Evolutionary conservation across 2,888 invertebrate genomes (phyloP).

Genomic region (Panzeria rudis): DNA sequence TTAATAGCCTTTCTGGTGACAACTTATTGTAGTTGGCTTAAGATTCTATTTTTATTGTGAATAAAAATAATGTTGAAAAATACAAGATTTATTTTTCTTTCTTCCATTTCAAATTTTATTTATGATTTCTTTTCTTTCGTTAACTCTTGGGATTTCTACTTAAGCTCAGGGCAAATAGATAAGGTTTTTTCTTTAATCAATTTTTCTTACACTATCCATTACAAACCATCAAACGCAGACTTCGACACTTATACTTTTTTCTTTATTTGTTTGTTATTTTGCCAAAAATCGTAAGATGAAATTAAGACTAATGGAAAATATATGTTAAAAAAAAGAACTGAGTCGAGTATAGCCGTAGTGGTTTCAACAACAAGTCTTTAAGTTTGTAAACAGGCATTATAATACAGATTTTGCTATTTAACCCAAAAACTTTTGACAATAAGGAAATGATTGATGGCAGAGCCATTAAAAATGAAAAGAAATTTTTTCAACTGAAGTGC

Average conservation of each 20-base stretch:
- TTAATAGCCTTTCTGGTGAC: no score
- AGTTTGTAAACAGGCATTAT: constrained; percentile 5
- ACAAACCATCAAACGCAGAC: constrained; percentile 18
- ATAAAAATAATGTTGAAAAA: not conserved
- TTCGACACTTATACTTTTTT: constrained; percentile 46
- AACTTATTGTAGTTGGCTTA: not conserved
- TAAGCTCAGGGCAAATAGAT: constrained; percentile 4
- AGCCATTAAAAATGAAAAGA: not conserved
- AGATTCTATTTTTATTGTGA: not conserved
- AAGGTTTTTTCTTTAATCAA: not conserved
- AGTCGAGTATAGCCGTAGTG: not conserved
- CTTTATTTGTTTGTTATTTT: not conserved
- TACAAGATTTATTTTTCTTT: not conserved
- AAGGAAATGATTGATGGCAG: constrained; percentile 65
- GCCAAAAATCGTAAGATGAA: not conserved
- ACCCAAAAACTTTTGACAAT: constrained; percentile 40
- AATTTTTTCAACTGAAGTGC: constrained; percentile 1
- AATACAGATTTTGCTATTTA: constrained; percentile 13
- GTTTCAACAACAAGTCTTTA: constrained; percentile 43
- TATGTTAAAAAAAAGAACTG: not conserved
- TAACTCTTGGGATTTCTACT: not conserved
- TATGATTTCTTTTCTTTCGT: not conserved
- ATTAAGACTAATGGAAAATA: constrained; percentile 22
- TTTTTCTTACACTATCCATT: constrained; percentile 7
- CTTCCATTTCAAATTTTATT: not conserved